phyloP scores from a whole-genome alignment of 2,888 invertebrate genomes.

The Stegana nigrithorax region DNA sequence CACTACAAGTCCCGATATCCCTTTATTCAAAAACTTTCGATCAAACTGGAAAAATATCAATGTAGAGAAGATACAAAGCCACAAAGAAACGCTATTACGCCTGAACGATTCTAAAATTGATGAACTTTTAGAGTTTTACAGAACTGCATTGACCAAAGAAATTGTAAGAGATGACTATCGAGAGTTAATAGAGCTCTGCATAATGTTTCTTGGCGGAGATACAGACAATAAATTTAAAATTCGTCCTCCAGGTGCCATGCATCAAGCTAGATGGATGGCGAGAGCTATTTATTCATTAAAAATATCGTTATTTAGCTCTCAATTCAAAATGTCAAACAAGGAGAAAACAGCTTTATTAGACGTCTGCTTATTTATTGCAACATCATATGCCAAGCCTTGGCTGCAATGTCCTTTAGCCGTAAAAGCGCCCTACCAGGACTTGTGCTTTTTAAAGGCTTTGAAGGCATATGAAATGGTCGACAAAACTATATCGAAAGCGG shows the following conservation, averaged over 20 bases:
- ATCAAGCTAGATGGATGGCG: not conserved
- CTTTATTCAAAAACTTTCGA: conserved; percentile 4
- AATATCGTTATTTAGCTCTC: conserved; percentile 8
- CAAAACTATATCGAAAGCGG: too few species aligned
- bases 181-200: conserved; percentile 1
- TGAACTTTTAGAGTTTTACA: conserved; percentile 25
- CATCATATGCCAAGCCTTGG: too few species aligned
- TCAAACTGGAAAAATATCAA: not conserved
- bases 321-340: conserved; percentile 10
- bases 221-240: not conserved
- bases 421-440: too few species aligned
- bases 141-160: conserved; percentile 6
- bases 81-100: too few species aligned
- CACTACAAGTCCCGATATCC: conserved; percentile 40
- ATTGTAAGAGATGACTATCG: conserved; percentile 5
- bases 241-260: conserved; percentile 3
- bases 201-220: not conserved
- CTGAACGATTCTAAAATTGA: too few species aligned
- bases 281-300: conserved; percentile 12
- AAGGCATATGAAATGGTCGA: too few species aligned
- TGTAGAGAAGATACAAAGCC: not conserved
- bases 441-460: too few species aligned
- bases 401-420: too few species aligned
- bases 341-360: conserved; percentile 1
- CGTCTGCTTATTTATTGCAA: too few species aligned